phyloP scores from a whole-genome alignment of 1,140 invertebrate genomes.

The Diuraphis noxia region DNA sequence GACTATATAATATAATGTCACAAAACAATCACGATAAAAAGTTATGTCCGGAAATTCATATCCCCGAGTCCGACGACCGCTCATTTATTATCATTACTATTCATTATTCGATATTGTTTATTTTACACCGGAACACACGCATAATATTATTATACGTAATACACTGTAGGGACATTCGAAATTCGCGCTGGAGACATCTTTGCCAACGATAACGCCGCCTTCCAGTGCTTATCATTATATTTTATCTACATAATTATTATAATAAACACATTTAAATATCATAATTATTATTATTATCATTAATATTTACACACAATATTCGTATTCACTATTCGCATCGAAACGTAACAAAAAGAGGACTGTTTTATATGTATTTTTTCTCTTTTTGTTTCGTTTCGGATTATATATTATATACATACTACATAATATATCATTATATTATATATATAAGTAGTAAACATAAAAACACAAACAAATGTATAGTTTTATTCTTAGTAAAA shows the following conservation, averaged over 20 bases:
- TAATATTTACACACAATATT: background rate
- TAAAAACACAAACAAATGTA: background rate
- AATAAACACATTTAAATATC: background rate
- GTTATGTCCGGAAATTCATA: background rate
- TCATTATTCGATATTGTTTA: background rate
- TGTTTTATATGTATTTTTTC: background rate
- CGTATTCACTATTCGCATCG: background rate
- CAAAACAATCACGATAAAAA: background rate
- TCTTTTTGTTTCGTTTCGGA: conserved; percentile 41
- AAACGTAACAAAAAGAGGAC: conserved; percentile 45
- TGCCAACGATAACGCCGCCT: background rate
- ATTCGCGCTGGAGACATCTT: background rate
- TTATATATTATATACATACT: background rate
- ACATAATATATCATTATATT: background rate
- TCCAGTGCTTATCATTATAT: background rate
- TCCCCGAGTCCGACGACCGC: background rate
- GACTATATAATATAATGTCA: background rate
- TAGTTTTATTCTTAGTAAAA: background rate
- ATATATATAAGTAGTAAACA: background rate
- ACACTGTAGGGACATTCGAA: background rate
- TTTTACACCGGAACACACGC: background rate
- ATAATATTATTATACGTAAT: background rate
- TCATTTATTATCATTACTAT: no score
- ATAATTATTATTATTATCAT: background rate
- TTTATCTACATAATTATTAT: background rate